Conservation (phyloP, 2,888 invertebrate genomes). For the Dusona sp. region DNA sequence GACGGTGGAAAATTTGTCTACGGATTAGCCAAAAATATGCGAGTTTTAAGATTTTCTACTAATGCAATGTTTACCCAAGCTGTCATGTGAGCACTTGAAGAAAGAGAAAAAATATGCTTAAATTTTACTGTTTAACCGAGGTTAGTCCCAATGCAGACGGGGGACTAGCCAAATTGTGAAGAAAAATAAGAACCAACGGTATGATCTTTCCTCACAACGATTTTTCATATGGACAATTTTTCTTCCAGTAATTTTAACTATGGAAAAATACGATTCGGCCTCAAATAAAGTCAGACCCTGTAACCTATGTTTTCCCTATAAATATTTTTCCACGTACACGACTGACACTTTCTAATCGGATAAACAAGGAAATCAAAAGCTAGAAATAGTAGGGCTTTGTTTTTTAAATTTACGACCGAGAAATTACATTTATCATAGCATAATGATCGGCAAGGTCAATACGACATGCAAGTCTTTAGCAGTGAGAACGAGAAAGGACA, state of each 20-base stretch:
- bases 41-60: slow-evolving; percentile 14
- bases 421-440: slow-evolving; percentile 63
- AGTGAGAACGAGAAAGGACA: slow-evolving; percentile 67
- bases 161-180: slow-evolving; percentile 40
- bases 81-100: slow-evolving; percentile 27
- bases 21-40: slow-evolving; percentile 5
- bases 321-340: not conserved
- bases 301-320: slow-evolving; percentile 30
- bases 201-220: slow-evolving; percentile 11
- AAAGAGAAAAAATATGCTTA: slow-evolving; percentile 40
- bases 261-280: slow-evolving; percentile 21
- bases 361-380: not conserved
- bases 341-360: not conserved
- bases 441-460: slow-evolving; percentile 73
- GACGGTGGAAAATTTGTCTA: not conserved
- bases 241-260: not conserved
- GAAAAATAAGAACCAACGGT: slow-evolving; percentile 17
- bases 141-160: slow-evolving; percentile 1
- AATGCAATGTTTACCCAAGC: slow-evolving; percentile 43
- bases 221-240: not conserved
- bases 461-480: slow-evolving; percentile 67
- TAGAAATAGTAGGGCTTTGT: not conserved
- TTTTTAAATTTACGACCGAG: slow-evolving; percentile 4
- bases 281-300: slow-evolving; percentile 17
- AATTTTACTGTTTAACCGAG: slow-evolving; percentile 30